Base-by-base conservation (phyloP, 1,140 invertebrate species). In the Mya arenaria region DNA sequence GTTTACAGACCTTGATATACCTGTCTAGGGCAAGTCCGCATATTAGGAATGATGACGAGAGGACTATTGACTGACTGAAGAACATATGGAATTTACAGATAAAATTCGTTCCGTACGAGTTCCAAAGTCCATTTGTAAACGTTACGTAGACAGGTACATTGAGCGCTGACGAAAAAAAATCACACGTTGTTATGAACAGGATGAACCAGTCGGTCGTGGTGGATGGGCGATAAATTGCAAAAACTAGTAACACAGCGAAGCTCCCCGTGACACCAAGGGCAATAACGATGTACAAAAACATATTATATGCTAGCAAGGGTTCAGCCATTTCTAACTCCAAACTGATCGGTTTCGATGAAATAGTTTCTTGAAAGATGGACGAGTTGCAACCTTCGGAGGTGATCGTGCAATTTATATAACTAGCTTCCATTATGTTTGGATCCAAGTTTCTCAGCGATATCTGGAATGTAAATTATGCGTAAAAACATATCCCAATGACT, bases 191-290 rank as follows among this genome's bases (percentile, higher is more conserved):
- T 6, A 78, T 66, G 39, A 41, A 66, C 25, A 78, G 17, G 30
- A 78, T 66, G 36, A 78, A 78, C 74, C 74, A 78, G 62, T 78
- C 74, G 25, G 74, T 78, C 1, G 56, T 65, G 0, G 60, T 78
- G 19, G 39, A 30, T 13, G 74, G 74, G 0, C 60, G 60, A 28
- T 36, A 10, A 0, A n/a, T n/a, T 34, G 23, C 34, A 41, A 78
- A 78, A 1, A 78, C 74, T n/a, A 66, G 17, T 15, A 65, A 48
- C 1, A 78, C 74, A 3, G 66, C 1, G 8, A 39, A 4, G 19
- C 66, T 78, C 0, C 58, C 74, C 8, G 41, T 37, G 3, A 78
- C 62, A 19, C 74, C 74, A 2, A 66, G 13, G 28, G 28, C 17
- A 15, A 66, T 78, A 23, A 66, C 66, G 6, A 78, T 19, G 41